Conservation (phyloP, 1,140 invertebrate species). For the Sycophaga agraensis region DNA sequence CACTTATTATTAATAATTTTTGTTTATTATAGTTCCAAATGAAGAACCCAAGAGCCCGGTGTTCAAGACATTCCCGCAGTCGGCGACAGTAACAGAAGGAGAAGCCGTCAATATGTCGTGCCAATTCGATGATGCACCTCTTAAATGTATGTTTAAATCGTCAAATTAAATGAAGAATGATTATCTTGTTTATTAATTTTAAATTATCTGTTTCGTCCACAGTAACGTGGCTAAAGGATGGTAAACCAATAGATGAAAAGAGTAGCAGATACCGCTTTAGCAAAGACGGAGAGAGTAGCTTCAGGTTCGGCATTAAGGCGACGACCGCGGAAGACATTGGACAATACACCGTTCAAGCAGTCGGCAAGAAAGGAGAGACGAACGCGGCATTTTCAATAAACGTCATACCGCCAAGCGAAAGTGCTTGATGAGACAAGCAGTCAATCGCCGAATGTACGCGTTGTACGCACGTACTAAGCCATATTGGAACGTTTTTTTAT, state of each 20-base stretch:
- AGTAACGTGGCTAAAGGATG: conserved; percentile 88
- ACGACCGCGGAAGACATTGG: conserved; percentile 81
- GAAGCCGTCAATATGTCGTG: conserved; percentile 80
- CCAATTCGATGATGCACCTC: conserved; percentile 70
- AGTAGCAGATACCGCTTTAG: conserved; percentile 79
- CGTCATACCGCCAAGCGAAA: conserved; percentile 61
- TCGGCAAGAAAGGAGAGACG: conserved; percentile 79
- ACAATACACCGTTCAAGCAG: conserved; percentile 86
- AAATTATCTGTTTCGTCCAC: conserved; percentile 17
- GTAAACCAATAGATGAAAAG: conserved; percentile 75
- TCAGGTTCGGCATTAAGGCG: conserved; percentile 74
- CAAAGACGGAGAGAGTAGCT: conserved; percentile 75
- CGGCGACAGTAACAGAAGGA: conserved; percentile 79
- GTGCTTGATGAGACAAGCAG: conserved; percentile 12
- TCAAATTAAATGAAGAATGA: no score
- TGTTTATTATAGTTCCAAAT: conserved; percentile 70
- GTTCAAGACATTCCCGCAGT: conserved; percentile 87
- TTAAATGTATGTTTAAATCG: conserved; percentile 69
- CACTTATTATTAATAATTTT: background rate
- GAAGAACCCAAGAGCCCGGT: conserved; percentile 81
- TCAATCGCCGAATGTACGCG: conserved; percentile 9
- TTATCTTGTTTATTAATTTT: no score
- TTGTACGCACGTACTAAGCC: conserved; percentile 17
- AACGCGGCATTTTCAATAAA: conserved; percentile 85
- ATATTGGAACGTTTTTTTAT: conserved; percentile 9